Percentiles rank a stretch among this genome's conserved stretches.
Evolutionary conservation across 2,797 vertebrate species (phyloP).

Genomic region (Poeciliopsis gracilis): DNA sequence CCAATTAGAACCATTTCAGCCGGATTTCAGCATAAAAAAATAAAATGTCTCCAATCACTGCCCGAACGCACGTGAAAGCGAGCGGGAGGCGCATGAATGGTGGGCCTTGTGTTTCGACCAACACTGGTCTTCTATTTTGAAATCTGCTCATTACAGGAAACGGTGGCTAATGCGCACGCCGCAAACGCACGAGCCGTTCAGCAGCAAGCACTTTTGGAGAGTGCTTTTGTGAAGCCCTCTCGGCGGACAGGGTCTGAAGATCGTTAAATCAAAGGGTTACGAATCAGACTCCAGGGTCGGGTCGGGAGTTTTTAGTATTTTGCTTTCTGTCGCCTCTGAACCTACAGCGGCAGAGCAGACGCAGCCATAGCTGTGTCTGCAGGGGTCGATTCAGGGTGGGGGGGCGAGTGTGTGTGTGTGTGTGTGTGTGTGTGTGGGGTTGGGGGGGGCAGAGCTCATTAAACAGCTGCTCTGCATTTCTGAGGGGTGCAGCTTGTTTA

Average conservation of each 20-base stretch:
- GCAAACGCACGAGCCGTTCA: conserved; percentile 79
- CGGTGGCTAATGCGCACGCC: conserved; percentile 74
- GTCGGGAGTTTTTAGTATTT: conserved; percentile 40
- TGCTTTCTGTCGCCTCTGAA: conserved; percentile 43
- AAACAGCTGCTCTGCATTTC: conserved; percentile 73
- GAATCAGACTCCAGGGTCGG: conserved; percentile 57
- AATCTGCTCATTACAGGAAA: conserved; percentile 75
- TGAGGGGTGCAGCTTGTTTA: conserved; percentile 71
- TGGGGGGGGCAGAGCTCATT: conserved; percentile 62
- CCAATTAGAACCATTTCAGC: conserved; percentile 43
- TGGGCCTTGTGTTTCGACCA: conserved; percentile 68
- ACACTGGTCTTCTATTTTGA: conserved; percentile 66
- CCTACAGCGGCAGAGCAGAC: conserved; percentile 47
- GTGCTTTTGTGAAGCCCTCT: conserved; percentile 73
- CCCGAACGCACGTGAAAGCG: conserved; percentile 53
- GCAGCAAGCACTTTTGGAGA: conserved; percentile 77
- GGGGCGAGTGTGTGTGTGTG: too few species aligned
- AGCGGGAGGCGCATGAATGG: conserved; percentile 71
- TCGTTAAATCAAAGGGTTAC: conserved; percentile 60
- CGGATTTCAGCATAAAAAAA: conserved; percentile 40
- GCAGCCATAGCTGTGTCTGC: conserved; percentile 57
- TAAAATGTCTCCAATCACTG: conserved; percentile 40
- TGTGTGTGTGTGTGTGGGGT: conserved; percentile 30
- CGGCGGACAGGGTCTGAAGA: conserved; percentile 70
- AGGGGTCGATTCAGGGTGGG: conserved; percentile 66